Conservation (phyloP, 2,888 invertebrate species). For the Aethes cnicana region DNA sequence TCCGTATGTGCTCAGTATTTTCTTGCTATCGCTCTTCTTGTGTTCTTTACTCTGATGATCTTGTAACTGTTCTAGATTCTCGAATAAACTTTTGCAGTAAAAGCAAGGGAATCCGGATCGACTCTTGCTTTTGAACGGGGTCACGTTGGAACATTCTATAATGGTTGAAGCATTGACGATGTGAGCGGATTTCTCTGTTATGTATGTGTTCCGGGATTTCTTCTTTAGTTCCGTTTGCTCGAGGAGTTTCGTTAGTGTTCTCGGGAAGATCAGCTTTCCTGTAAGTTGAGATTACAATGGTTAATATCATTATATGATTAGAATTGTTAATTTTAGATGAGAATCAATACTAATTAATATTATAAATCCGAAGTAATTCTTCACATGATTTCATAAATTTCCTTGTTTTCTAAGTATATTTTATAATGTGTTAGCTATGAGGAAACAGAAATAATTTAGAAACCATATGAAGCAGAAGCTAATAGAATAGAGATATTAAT, state of each 20-base stretch:
- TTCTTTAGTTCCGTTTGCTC: constrained; percentile 4
- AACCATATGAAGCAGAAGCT: no score
- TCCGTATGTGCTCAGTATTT: constrained; percentile 22
- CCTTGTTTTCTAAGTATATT: no score
- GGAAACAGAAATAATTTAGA: no score
- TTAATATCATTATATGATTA: no score
- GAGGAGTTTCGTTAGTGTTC: constrained; percentile 6
- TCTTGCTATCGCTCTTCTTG: constrained; percentile 41
- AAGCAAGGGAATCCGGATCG: constrained; percentile 64
- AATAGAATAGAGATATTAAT: no score
- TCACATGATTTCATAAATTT: no score
- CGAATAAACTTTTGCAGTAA: constrained; percentile 58
- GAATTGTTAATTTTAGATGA: constrained; percentile 7
- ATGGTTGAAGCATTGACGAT: constrained; percentile 53
- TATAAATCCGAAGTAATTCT: no score
- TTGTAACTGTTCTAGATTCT: constrained; percentile 48
- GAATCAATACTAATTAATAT: no score
- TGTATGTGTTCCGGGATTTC: constrained; percentile 39
- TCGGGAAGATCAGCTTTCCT: constrained; percentile 33
- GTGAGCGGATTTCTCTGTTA: constrained; percentile 61
- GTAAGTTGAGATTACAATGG: no score
- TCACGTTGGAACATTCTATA: constrained; percentile 57
- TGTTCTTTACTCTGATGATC: constrained; percentile 54
- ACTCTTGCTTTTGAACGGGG: constrained; percentile 61
- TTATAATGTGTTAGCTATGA: no score